Evolutionary conservation across 2,797 vertebrate species (phyloP), one percentile per base, ranked within the genome.

Genomic region (Spondyliosoma cantharus): DNA sequence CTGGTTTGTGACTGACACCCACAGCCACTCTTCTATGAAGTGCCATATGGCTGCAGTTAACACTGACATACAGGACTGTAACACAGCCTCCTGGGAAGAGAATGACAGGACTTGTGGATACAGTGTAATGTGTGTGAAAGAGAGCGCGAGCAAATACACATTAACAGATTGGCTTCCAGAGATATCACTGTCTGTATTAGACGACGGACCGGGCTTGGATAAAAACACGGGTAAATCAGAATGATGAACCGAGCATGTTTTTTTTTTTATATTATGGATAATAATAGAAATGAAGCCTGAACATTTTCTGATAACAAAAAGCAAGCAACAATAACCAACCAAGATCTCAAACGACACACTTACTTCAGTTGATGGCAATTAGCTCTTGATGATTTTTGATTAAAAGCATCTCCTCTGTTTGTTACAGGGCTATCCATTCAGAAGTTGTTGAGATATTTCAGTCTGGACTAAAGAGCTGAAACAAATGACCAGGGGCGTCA

Each of bases 31-130:
- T 60, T 77, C 19, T 73, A 74, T 84, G 76, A 69, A 80, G 22
- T 57, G 70, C 89, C 88, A 86, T 92, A 90, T 92, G 85, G 84
- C 67, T 60, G 45, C 80, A 82, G 84, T 90, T 80, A 85, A 62
- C 72, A 45, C 68, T 66, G 59, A 82, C 86, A 67, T 85, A 85
- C 29, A 84, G 82, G 78, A 84, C 87, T 82, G 80, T 85, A 84
- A 74, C 71, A 19, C 79, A 27, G 76, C 78, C 81, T 71, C 77
- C 42, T 58, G 83, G 81, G 82, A 85, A 14, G 69, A 69, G 7
- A 74, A 53, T n/a, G 80, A 70, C 78, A 74, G 86, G 70, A 58
- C 42, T 32, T 50, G 64, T 57, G 52, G 76, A 83, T 73, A 59
- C 69, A 16, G 66, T 82, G 37, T 67, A 52, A 71, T 42, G 72